Percentiles rank a stretch among this genome's conserved stretches.
These are phyloP conservation scores for Morphnarchus princeps DNA, from an alignment of 2,113 vertebrate genomes.

Conservation along the genomic window DNA sequence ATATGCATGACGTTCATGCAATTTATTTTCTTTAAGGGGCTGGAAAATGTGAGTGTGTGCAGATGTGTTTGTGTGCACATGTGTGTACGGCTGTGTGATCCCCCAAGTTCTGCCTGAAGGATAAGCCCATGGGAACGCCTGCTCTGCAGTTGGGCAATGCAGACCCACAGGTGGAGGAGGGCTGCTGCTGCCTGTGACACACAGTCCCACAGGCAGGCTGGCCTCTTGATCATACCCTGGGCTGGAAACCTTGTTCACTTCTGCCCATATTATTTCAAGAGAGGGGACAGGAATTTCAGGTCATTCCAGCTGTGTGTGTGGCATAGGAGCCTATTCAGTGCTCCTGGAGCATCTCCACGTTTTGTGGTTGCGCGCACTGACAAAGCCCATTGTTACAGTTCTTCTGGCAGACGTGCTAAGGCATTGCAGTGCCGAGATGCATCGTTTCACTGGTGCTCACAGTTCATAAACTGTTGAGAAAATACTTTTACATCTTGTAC, in stretches of 20 bases:
- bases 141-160: background rate
- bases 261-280: fast-evolving
- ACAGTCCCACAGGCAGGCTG: fast-evolving
- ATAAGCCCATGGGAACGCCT: background rate
- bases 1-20: slow-evolving; percentile 16
- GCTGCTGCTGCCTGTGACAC: background rate
- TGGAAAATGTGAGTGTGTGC: slow-evolving; percentile 54
- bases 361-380: background rate
- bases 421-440: background rate
- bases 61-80: slow-evolving; percentile 16
- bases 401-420: background rate
- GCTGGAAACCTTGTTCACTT: fast-evolving
- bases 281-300: background rate
- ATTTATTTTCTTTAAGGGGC: slow-evolving; percentile 57
- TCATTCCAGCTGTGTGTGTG: background rate
- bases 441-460: background rate
- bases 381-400: background rate
- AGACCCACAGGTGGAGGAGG: background rate
- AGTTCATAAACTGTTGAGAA: background rate
- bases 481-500: fast-evolving
- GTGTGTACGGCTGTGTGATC: background rate
- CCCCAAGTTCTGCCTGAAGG: background rate
- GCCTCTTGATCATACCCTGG: fast-evolving
- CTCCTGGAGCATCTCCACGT: background rate
- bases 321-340: background rate